Conservation (phyloP, 2,888 invertebrate genomes). For the Philhelius pedissequus region DNA sequence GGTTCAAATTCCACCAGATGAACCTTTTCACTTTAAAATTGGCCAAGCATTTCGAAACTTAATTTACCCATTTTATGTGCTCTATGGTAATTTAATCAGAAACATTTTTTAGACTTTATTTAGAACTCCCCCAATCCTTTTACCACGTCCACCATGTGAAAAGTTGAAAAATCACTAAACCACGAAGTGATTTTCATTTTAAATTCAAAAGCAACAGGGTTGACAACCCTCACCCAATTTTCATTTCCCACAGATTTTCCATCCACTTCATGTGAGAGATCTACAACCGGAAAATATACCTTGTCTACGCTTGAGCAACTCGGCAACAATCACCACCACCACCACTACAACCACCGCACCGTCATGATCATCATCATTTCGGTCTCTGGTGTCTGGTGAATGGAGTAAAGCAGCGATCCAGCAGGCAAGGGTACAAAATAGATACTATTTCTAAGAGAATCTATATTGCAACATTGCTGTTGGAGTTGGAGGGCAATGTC, state of each 20-base stretch:
- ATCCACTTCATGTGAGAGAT: conserved; percentile 26
- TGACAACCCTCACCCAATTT: conserved; percentile 67
- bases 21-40: neutral
- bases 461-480: neutral
- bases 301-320: conserved; percentile 62
- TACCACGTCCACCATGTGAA: conserved; percentile 31
- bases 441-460: too few relatives aligned
- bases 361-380: neutral
- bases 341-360: too few relatives aligned
- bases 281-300: conserved; percentile 64
- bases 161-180: conserved; percentile 57
- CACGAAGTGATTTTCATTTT: conserved; percentile 65
- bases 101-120: neutral
- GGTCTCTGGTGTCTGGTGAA: too few relatives aligned
- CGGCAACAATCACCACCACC: conserved; percentile 25
- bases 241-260: conserved; percentile 65
- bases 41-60: conserved; percentile 23
- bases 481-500: too few relatives aligned
- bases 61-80: neutral
- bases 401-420: conserved; percentile 37
- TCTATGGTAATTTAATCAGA: conserved; percentile 33
- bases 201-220: conserved; percentile 55
- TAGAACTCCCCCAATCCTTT: conserved; percentile 30
- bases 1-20: neutral
- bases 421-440: conserved; percentile 31